Conservation (phyloP, 2,888 invertebrate species). For the Brachyptera risi region DNA sequence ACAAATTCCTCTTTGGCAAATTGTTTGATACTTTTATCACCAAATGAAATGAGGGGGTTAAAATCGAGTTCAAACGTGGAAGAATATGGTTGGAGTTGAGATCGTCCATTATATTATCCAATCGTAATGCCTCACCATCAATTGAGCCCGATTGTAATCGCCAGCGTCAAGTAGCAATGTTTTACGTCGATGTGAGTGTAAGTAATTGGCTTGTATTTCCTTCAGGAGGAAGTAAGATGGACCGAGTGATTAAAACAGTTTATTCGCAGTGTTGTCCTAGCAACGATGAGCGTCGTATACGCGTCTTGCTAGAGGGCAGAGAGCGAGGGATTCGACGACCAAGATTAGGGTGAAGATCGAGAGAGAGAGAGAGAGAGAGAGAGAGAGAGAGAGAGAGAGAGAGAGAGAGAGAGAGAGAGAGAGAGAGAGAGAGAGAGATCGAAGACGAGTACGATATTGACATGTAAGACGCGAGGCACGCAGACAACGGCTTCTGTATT, state of each 20-base stretch:
- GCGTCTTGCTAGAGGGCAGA: not conserved
- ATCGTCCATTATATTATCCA: no score
- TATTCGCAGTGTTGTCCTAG: not conserved
- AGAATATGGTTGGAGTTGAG: no score
- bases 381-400: no score
- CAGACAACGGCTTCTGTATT: no score
- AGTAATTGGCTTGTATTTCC: not conserved
- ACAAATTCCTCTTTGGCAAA: not conserved
- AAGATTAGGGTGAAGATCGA: no score
- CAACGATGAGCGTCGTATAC: not conserved
- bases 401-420: no score
- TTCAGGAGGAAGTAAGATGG: not conserved
- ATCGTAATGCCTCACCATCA: no score
- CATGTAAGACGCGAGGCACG: no score
- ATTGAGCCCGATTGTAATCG: no score
- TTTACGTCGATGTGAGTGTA: not conserved
- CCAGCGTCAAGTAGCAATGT: not conserved
- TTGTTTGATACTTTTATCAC: not conserved
- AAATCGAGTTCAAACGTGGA: not conserved
- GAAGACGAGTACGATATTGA: no score
- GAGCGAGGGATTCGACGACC: not conserved
- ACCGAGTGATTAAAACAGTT: not conserved
- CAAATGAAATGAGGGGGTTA: not conserved
- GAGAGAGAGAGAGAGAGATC: no score
- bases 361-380: no score